These are phyloP conservation scores for Acipenser ruthenus DNA, from an alignment of 2,797 vertebrate genomes.

Conservation along the genomic window DNA sequence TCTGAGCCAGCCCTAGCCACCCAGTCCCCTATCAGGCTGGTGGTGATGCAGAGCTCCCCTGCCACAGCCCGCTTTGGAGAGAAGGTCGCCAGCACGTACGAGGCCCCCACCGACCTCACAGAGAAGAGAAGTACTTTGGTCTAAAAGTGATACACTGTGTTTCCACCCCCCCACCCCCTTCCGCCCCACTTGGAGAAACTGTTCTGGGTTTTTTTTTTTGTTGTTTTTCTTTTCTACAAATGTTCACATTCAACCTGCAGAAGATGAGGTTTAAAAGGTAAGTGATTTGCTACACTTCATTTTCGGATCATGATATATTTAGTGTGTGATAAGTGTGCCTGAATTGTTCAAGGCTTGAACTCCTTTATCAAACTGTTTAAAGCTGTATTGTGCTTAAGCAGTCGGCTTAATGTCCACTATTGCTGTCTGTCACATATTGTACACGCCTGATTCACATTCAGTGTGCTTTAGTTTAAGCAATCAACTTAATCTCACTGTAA, in stretches of 20 bases:
- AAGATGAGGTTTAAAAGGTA: constrained; percentile 29
- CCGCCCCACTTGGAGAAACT: neutral
- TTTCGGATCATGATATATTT: neutral
- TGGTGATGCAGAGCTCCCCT: constrained; percentile 77
- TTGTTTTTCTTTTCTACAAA: constrained; percentile 4
- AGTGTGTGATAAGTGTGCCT: neutral
- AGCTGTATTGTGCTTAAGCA: too few relatives aligned
- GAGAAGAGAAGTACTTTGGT: constrained; percentile 83
- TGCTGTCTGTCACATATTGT: too few relatives aligned
- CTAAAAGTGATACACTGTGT: constrained; percentile 37
- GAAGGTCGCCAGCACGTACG: constrained; percentile 42
- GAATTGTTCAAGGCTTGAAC: neutral
- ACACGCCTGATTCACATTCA: too few relatives aligned
- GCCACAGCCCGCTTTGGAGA: constrained; percentile 54
- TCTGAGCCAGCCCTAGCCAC: constrained; percentile 59
- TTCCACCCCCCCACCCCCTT: neutral
- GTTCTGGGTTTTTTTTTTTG: constrained; percentile 6
- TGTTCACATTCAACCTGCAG: constrained; percentile 19
- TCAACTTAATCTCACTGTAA: too few relatives aligned
- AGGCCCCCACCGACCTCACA: constrained; percentile 45
- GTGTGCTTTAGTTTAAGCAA: too few relatives aligned
- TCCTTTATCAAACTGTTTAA: too few relatives aligned
- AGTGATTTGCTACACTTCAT: constrained; percentile 13
- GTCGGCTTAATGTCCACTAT: too few relatives aligned
- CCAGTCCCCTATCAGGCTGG: constrained; percentile 73